Percentiles rank a stretch among this genome's conserved stretches.
phyloP scores from a whole-genome alignment of 2,888 invertebrate species.

The Protophormia terraenovae region DNA sequence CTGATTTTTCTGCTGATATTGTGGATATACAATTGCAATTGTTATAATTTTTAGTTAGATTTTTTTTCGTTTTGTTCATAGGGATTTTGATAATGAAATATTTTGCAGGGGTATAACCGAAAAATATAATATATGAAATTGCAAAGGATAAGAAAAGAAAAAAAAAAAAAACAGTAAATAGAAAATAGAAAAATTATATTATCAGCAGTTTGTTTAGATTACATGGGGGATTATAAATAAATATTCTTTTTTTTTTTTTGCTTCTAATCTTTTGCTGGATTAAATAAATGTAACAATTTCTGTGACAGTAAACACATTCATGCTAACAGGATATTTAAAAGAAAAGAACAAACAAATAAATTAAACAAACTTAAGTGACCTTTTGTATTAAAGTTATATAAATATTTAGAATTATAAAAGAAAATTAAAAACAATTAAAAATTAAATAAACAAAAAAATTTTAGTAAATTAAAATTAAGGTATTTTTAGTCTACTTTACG shows the following conservation, averaged over 20 bases:
- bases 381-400: slow-evolving; percentile 5
- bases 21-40: slow-evolving; percentile 57
- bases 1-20: slow-evolving; percentile 45
- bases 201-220: slow-evolving; percentile 67
- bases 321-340: neutral
- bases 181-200: slow-evolving; percentile 58
- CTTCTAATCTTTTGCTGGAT: slow-evolving; percentile 13
- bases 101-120: neutral
- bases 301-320: neutral
- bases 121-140: neutral
- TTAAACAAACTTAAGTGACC: slow-evolving; percentile 13
- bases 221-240: slow-evolving; percentile 61
- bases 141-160: slow-evolving; percentile 27
- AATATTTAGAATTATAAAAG: neutral
- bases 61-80: too few species aligned
- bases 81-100: slow-evolving; percentile 60
- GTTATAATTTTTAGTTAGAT: slow-evolving; percentile 51
- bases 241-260: slow-evolving; percentile 13
- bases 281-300: slow-evolving; percentile 38
- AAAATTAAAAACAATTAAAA: neutral
- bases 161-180: neutral
- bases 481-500: too few species aligned
- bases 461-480: neutral
- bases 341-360: neutral
- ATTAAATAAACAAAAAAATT: neutral